Evolutionary conservation across 2,888 invertebrate species (phyloP).

Genomic region (Diabrotica balteata): DNA sequence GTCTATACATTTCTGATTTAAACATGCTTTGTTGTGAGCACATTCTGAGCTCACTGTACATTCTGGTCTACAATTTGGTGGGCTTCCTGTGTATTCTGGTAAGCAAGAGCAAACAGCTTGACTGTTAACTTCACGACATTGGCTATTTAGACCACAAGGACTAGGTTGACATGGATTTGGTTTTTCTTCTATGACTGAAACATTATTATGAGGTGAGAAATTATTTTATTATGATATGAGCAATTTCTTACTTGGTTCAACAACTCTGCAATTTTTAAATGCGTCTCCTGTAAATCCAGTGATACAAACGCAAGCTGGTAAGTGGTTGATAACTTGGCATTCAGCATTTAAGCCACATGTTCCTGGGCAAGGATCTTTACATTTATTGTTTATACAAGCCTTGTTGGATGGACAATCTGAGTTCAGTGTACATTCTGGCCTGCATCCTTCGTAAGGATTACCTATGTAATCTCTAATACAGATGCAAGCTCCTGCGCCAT

Average conservation of each 20-base stretch:
- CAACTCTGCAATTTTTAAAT: conserved; percentile 67
- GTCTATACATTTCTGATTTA: conserved; percentile 81
- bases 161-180: conserved; percentile 75
- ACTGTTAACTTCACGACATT: conserved; percentile 76
- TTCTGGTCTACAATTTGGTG: conserved; percentile 84
- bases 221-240: neutral
- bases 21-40: conserved; percentile 78
- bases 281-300: conserved; percentile 76
- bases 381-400: conserved; percentile 71
- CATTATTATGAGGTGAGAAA: conserved; percentile 7
- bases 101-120: conserved; percentile 82
- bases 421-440: conserved; percentile 70
- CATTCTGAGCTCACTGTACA: conserved; percentile 85
- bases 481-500: conserved; percentile 67
- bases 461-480: conserved; percentile 68
- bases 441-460: conserved; percentile 69
- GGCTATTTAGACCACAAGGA: conserved; percentile 83
- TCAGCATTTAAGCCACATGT: conserved; percentile 78
- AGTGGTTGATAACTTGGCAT: conserved; percentile 78
- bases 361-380: conserved; percentile 71
- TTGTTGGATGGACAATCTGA: conserved; percentile 71
- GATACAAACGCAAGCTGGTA: conserved; percentile 76
- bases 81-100: conserved; percentile 73
- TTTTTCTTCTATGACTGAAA: conserved; percentile 44
- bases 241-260: conserved; percentile 42